These are phyloP conservation scores for Trachelus iudaicus DNA, from an alignment of 2,888 invertebrate species.

Conservation along the genomic window DNA sequence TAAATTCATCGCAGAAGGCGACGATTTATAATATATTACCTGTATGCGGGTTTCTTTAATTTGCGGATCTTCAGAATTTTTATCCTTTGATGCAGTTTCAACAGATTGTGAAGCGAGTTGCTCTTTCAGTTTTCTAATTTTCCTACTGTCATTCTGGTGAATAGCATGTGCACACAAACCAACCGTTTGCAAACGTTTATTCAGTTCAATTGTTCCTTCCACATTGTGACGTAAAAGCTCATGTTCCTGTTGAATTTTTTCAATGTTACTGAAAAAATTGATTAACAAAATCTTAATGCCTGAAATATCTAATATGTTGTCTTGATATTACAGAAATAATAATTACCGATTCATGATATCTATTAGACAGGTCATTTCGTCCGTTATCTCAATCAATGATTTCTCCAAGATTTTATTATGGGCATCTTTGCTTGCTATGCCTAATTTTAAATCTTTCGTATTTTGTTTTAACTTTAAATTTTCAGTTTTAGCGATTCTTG, in stretches of 20 bases:
- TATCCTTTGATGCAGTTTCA: not conserved
- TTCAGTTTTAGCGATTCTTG: conserved; percentile 38
- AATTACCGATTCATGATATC: conserved; percentile 31
- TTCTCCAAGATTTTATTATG: conserved; percentile 36
- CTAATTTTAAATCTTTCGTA: conserved; percentile 37
- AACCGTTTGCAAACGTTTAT: conserved; percentile 48
- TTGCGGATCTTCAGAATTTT: not conserved
- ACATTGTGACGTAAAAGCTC: conserved; percentile 42
- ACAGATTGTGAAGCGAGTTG: not conserved
- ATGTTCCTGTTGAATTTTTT: conserved; percentile 51
- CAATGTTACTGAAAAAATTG: conserved; percentile 41
- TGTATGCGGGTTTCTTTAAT: not conserved
- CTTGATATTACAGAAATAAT: not conserved
- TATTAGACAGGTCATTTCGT: conserved; percentile 30
- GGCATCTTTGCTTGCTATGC: conserved; percentile 18
- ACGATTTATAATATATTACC: not conserved
- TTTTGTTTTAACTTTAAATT: conserved; percentile 43
- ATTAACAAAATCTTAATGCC: not conserved
- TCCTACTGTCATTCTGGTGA: conserved; percentile 37
- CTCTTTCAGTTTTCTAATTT: conserved; percentile 39
- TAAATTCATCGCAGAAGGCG: not conserved
- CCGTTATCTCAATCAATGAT: conserved; percentile 34
- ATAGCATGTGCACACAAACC: conserved; percentile 41
- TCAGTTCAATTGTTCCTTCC: conserved; percentile 37
- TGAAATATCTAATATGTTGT: conserved; percentile 16